Conservation (phyloP, 2,888 invertebrate species). For the Amblyjoppa proteus region DNA sequence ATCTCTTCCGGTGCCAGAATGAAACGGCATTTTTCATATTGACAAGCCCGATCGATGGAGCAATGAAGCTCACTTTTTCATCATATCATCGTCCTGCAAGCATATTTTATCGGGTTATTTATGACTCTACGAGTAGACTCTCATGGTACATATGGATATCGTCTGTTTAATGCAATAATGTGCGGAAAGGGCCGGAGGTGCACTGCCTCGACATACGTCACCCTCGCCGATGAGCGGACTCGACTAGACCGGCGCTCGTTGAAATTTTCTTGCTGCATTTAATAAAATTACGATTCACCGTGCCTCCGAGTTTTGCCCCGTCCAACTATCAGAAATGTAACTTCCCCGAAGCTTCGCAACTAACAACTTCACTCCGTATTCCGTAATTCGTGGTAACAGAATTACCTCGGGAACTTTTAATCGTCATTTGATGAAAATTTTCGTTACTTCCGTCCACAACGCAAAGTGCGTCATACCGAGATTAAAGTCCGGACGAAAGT, state of each 20-base stretch:
- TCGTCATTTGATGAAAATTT: not conserved
- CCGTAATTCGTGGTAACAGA: not conserved
- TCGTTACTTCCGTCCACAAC: not conserved
- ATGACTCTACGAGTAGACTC: not conserved
- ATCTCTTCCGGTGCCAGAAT: not conserved
- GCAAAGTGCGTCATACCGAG: not conserved
- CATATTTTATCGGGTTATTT: not conserved
- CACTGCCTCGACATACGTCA: not conserved
- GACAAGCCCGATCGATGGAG: not conserved
- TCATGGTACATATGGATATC: not conserved
- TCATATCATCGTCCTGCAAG: not conserved
- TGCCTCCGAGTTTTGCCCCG: not conserved
- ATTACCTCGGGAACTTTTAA: not conserved
- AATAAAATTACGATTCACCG: slow-evolving; percentile 41
- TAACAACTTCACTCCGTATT: not conserved
- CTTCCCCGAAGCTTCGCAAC: not conserved
- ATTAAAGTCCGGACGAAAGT: not conserved
- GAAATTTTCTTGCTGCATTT: slow-evolving; percentile 11
- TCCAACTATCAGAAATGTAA: not conserved
- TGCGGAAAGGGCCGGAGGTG: slow-evolving; percentile 6
- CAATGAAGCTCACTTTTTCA: not conserved
- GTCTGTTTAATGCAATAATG: not conserved
- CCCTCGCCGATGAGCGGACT: slow-evolving; percentile 7
- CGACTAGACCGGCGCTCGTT: slow-evolving; percentile 3
- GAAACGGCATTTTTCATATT: not conserved